phyloP scores from a whole-genome alignment of 2,888 invertebrate species.

The Coleophora deauratella region DNA sequence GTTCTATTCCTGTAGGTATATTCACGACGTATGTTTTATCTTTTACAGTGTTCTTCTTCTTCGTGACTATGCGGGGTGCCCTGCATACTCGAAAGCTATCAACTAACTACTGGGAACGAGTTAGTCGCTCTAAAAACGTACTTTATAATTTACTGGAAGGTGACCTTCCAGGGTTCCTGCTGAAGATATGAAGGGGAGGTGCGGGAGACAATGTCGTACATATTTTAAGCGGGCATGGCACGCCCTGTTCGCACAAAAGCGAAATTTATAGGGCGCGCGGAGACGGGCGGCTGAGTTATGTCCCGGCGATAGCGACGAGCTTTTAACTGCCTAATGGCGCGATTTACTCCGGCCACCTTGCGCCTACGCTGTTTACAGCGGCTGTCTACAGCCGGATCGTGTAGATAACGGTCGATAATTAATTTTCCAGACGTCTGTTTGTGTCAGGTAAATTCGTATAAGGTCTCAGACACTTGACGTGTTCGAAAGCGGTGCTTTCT shows the following conservation, averaged over 20 bases:
- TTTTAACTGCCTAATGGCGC: conserved; percentile 74
- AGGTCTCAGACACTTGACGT: neutral
- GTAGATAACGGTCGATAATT: conserved; percentile 12
- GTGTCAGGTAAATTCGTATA: conserved; percentile 9
- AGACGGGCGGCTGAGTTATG: conserved; percentile 71
- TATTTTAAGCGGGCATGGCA: conserved; percentile 69
- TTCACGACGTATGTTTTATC: too few species aligned
- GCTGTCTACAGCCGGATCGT: conserved; percentile 16
- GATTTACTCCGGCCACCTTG: conserved; percentile 69
- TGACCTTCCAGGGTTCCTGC: conserved; percentile 54
- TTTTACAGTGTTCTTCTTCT: too few species aligned
- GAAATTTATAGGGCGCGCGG: conserved; percentile 71
- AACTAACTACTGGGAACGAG: too few species aligned
- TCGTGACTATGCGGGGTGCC: too few species aligned
- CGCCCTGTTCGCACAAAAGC: conserved; percentile 70
- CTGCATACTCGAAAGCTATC: too few species aligned
- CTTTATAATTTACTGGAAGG: conserved; percentile 47
- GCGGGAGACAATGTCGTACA: conserved; percentile 70
- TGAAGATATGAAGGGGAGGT: conserved; percentile 58
- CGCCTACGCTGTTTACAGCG: conserved; percentile 51
- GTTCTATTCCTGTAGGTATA: too few species aligned
- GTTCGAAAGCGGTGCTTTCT: conserved; percentile 1
- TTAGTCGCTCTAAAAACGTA: too few species aligned
- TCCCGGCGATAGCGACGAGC: conserved; percentile 70
- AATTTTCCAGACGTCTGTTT: conserved; percentile 11